Base-by-base conservation (phyloP, 2,888 invertebrate species). In the Brachylomia viminalis region DNA sequence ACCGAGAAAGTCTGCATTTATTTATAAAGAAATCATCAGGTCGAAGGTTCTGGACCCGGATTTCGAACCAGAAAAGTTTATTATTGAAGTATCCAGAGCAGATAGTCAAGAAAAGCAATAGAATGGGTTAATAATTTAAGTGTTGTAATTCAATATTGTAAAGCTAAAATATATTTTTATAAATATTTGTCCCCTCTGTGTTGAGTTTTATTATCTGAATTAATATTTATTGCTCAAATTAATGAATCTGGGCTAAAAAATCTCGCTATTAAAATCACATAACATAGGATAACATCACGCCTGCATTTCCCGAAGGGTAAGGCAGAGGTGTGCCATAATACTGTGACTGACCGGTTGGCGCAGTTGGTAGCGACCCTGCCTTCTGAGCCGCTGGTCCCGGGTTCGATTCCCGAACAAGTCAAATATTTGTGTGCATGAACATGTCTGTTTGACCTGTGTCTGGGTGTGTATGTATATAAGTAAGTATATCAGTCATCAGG, bases 1-100 rank as follows among this genome's bases (percentile, higher is more conserved):
- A 0, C 97, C 97, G 0, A 98, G 98, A 90, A 95, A 96, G 58
- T 98, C 98, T 0, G 97, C 97, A 0, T 88, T 92, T 61, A 95
- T 97, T 86, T 93, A 93, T 77, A 92, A 90, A 80, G 91, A 93
- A 66, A 94, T 97, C 42, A 95, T 97, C 61, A 93, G 93, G 78
- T 93, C 95, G 0, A 95, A 89, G 82, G 80, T 84, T 2, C 85
- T 97, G 67, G 92, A 95, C 47, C 90, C 91, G 0, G 81, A 92
- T 72, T 94, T 88, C 67, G 94, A 95, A 79, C 95, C 95, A 0
- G 92, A 93, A 58, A 88, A 84, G 61, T 90, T 90, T 74, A 76
- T 88, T 7, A 73, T 87, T 17, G 90, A 89, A 74, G 84, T 85
- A 0, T 69, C 81, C 1, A 74, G 45, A 27, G 75, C 17, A 15